These are phyloP conservation scores for Noctua comes DNA, from an alignment of 2,888 invertebrate genomes.

Conservation along the genomic window DNA sequence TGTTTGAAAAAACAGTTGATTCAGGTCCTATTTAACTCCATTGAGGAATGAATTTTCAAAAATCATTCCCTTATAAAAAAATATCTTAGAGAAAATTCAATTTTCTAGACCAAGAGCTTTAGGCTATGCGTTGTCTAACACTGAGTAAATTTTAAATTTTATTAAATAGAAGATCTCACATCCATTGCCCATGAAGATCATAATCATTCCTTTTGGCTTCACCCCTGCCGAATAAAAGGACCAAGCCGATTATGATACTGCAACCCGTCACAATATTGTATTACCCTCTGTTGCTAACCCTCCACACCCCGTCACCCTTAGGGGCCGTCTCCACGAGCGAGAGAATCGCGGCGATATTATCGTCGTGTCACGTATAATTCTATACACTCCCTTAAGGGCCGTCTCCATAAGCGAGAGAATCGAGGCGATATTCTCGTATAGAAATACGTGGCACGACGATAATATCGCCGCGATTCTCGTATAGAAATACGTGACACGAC, in stretches of 20 bases:
- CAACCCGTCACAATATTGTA: conserved; percentile 2
- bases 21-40: background rate
- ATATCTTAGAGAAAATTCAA: too few relatives aligned
- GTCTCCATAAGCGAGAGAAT: too few relatives aligned
- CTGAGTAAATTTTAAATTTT: background rate
- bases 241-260: background rate
- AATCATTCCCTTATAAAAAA: too few relatives aligned
- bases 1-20: background rate
- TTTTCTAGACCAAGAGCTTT: too few relatives aligned
- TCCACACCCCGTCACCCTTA: background rate
- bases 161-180: background rate
- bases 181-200: background rate
- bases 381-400: too few relatives aligned
- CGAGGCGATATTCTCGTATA: too few relatives aligned
- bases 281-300: background rate
- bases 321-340: too few relatives aligned
- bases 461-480: too few relatives aligned
- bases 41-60: background rate
- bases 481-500: too few relatives aligned
- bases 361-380: too few relatives aligned
- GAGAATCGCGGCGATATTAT: too few relatives aligned
- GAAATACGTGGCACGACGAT: too few relatives aligned
- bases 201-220: background rate
- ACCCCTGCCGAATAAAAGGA: background rate
- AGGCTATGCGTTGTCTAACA: background rate